A percentile compares a stretch with the other conserved stretches of the same genome.
These are phyloP conservation scores for Trachurus trachurus DNA, from an alignment of 2,797 vertebrate genomes.

Conservation along the genomic window DNA sequence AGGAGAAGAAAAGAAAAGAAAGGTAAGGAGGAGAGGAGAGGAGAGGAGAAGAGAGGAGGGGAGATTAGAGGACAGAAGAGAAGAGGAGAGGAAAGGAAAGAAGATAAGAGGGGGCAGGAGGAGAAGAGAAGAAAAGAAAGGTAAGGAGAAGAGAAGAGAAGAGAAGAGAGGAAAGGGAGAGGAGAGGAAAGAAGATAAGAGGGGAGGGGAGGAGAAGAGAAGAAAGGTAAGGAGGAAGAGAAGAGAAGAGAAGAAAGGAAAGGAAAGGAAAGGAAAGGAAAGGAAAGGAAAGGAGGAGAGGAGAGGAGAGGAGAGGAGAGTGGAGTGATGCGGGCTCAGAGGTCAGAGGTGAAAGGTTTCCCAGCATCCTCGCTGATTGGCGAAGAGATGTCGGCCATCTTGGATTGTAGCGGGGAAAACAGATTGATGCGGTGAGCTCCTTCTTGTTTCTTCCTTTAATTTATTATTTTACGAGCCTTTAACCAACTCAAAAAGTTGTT, in stretches of 20 bases:
- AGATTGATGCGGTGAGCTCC: conserved; percentile 97
- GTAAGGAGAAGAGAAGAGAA: too few species aligned
- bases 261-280: too few species aligned
- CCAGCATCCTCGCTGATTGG: conserved; percentile 93
- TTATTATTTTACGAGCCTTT: conserved; percentile 12
- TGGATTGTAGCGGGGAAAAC: conserved; percentile 96
- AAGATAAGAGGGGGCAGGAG: too few species aligned
- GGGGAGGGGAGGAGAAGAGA: too few species aligned
- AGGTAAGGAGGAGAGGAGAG: conserved; percentile 77
- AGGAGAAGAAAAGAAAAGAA: too few species aligned
- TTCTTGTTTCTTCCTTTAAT: conserved; percentile 60
- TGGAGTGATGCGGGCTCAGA: conserved; percentile 15
- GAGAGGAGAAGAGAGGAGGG: conserved; percentile 69
- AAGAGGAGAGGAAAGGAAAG: conserved; percentile 78
- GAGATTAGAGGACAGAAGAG: not conserved
- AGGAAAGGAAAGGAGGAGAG: not conserved
- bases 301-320: conserved; percentile 63
- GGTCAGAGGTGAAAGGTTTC: conserved; percentile 93
- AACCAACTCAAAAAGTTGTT: not conserved
- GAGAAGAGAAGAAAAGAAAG: too few species aligned
- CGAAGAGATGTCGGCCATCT: conserved; percentile 95
- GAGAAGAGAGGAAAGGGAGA: too few species aligned
- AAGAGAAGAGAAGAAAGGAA: not conserved
- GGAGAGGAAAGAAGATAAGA: too few species aligned
- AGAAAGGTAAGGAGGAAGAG: too few species aligned